Evolutionary conservation across 1,140 invertebrate genomes (phyloP).

Genomic region (Gryllus bimaculatus): DNA sequence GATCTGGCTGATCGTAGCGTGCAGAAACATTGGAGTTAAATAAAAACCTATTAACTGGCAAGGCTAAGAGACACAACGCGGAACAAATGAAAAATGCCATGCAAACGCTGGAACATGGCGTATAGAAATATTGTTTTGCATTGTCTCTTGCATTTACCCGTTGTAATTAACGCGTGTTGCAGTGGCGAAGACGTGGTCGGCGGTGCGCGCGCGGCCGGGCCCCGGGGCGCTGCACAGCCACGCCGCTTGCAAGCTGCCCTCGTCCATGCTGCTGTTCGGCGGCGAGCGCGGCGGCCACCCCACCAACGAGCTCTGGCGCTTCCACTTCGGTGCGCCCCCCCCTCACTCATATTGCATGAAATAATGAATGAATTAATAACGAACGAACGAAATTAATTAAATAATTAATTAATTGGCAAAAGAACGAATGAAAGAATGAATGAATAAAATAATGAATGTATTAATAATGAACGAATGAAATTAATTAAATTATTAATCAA

Average conservation of each 20-base stretch:
- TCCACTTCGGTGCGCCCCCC: slow-evolving; percentile 64
- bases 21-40: too few species aligned
- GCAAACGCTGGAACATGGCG: too few species aligned
- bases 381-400: background rate
- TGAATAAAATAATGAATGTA: background rate
- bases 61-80: too few species aligned
- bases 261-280: slow-evolving; percentile 74
- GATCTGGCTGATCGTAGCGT: too few species aligned
- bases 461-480: too few species aligned
- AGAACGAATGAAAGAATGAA: background rate
- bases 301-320: slow-evolving; percentile 76
- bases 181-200: slow-evolving; percentile 56
- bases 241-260: slow-evolving; percentile 64
- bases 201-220: slow-evolving; percentile 53
- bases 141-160: too few species aligned
- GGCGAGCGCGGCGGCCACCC: slow-evolving; percentile 64
- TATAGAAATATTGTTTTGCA: too few species aligned
- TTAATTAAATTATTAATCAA: too few species aligned
- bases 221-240: slow-evolving; percentile 75
- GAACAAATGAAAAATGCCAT: too few species aligned
- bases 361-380: slow-evolving; percentile 6
- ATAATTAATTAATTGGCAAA: too few species aligned
- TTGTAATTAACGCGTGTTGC: slow-evolving; percentile 31
- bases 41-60: too few species aligned
- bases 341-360: too few species aligned